Conservation (phyloP, 2,113 vertebrate genomes). For the Brachyhypopomus gauderio region DNA sequence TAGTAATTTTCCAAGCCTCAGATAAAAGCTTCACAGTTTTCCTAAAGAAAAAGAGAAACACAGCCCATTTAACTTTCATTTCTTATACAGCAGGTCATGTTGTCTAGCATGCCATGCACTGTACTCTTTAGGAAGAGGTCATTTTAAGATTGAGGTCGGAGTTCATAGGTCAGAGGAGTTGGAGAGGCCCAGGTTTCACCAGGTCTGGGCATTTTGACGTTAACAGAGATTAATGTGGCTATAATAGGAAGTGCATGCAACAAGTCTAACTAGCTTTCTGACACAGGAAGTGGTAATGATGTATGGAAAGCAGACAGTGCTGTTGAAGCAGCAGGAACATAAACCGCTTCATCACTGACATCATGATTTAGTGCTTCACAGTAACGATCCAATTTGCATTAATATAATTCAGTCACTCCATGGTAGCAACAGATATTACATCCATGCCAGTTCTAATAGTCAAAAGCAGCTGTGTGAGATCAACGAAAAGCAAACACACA, state of each 20-base stretch:
- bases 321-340: slow-evolving; percentile 7
- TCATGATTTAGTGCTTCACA: slow-evolving; percentile 21
- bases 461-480: background rate
- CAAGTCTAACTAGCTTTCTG: slow-evolving; percentile 14
- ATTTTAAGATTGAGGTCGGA: background rate
- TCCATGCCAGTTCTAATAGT: background rate
- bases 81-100: background rate
- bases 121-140: background rate
- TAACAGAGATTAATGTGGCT: background rate
- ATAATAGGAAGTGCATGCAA: slow-evolving; percentile 21
- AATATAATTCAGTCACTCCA: slow-evolving; percentile 25
- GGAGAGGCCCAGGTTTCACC: background rate
- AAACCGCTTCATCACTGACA: background rate
- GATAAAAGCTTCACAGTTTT: slow-evolving; percentile 68
- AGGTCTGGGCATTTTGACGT: background rate
- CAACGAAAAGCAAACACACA: background rate
- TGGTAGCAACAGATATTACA: slow-evolving; percentile 3
- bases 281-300: slow-evolving; percentile 39
- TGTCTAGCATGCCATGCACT: background rate
- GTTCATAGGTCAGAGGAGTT: too few relatives aligned
- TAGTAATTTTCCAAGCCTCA: slow-evolving; percentile 70
- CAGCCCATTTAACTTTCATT: background rate
- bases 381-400: slow-evolving; percentile 36
- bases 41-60: slow-evolving; percentile 59
- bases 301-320: slow-evolving; percentile 27